A percentile compares a stretch with the other conserved stretches of the same genome.
Conservation (phyloP, 2,888 invertebrate genomes). For the Acanthopleura granulata region DNA sequence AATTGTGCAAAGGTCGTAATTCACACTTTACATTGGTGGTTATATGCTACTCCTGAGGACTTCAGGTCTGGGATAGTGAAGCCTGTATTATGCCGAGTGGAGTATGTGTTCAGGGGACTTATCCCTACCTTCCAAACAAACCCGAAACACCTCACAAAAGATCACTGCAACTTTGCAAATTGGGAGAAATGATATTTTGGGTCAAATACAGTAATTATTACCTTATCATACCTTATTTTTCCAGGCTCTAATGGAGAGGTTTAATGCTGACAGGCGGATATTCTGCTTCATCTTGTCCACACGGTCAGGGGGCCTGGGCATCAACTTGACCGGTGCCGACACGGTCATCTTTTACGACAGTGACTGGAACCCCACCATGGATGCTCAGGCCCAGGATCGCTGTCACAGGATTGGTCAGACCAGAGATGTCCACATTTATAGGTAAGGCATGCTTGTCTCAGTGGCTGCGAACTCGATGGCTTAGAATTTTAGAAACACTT, state of each 20-base stretch:
- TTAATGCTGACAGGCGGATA: slow-evolving; percentile 93
- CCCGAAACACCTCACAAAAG: too few species aligned
- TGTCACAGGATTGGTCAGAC: slow-evolving; percentile 99
- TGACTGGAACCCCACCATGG: slow-evolving; percentile 99
- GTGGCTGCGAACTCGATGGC: too few species aligned
- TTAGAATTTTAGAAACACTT: too few species aligned
- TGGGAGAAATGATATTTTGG: too few species aligned
- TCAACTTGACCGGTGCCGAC: slow-evolving; percentile 98
- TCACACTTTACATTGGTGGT: too few species aligned
- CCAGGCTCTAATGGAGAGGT: slow-evolving; percentile 92
- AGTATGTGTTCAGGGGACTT: too few species aligned
- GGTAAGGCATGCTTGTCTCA: slow-evolving; percentile 67
- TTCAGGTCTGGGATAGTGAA: too few species aligned
- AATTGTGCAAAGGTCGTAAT: too few species aligned
- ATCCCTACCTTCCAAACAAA: too few species aligned
- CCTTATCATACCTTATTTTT: slow-evolving; percentile 25
- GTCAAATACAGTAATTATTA: neutral
- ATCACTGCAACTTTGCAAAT: too few species aligned
- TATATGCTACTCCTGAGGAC: too few species aligned
- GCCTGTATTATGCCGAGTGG: too few species aligned
- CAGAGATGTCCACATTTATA: slow-evolving; percentile 97
- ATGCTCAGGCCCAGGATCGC: slow-evolving; percentile 82
- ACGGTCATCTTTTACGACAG: slow-evolving; percentile 99
- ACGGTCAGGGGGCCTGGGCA: slow-evolving; percentile 96
- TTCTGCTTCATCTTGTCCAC: slow-evolving; percentile 99